Conservation (phyloP, 2,797 vertebrate species). For the Valencia hispanica region DNA sequence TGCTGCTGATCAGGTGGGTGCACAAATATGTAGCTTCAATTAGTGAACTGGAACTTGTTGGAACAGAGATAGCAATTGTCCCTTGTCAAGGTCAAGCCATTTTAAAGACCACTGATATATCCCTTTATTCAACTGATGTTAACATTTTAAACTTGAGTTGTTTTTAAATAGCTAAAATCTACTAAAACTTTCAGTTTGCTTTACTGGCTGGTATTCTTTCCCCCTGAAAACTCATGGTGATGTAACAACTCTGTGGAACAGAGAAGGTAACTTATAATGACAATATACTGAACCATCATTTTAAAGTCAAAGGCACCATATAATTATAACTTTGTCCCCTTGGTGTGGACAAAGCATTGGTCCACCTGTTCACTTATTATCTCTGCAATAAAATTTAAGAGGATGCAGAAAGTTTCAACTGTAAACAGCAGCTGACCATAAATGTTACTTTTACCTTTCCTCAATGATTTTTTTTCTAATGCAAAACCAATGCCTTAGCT, state of each 20-base stretch:
- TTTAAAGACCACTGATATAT: background rate
- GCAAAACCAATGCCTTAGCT: constrained; percentile 36
- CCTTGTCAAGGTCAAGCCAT: background rate
- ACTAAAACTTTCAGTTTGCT: background rate
- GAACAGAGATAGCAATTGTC: background rate
- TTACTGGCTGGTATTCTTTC: background rate
- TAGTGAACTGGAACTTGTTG: background rate
- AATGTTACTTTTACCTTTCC: constrained; percentile 40
- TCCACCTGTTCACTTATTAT: constrained; percentile 72
- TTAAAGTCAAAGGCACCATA: constrained; percentile 34
- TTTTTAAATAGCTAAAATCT: background rate
- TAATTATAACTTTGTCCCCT: constrained; percentile 45
- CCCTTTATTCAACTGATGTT: background rate
- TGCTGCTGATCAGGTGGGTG: background rate
- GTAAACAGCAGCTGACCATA: constrained; percentile 50
- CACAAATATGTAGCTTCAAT: background rate
- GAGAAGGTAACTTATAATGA: background rate
- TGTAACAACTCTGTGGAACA: background rate
- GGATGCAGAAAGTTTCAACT: constrained; percentile 54
- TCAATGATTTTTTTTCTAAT: constrained; percentile 45
- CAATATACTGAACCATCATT: constrained; percentile 11
- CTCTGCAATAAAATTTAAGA: constrained; percentile 71
- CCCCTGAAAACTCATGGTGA: too few relatives aligned
- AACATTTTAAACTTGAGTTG: background rate
- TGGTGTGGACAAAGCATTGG: constrained; percentile 34